A percentile compares a stretch with the other conserved stretches of the same genome.
Conservation (phyloP, 2,113 vertebrate species). For the Peromyscus leucopus region DNA sequence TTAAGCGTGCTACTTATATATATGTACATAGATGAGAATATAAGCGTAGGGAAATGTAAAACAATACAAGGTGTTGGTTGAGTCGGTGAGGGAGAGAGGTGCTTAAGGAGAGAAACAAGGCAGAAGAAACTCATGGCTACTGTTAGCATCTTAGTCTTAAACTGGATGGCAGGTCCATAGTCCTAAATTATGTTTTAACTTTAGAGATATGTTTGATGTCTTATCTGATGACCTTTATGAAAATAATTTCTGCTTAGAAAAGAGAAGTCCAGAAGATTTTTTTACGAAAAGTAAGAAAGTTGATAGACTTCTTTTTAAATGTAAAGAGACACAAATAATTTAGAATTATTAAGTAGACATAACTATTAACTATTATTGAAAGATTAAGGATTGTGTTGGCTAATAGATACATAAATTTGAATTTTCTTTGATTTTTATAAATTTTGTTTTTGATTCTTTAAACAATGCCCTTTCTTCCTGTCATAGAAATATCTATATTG, state of each 20-base stretch:
- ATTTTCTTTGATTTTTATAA: neutral
- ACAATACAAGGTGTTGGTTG: neutral
- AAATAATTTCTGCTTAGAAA: neutral
- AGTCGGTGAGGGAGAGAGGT: neutral
- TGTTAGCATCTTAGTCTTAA: neutral
- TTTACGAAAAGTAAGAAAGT: neutral
- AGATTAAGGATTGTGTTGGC: neutral
- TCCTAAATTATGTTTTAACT: neutral
- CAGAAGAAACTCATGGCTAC: neutral
- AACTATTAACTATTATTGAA: neutral
- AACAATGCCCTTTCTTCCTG: neutral
- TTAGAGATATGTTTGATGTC: neutral
- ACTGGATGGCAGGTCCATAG: neutral
- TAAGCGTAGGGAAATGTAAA: neutral
- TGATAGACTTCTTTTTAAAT: neutral
- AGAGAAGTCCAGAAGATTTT: neutral
- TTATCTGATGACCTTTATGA: neutral
- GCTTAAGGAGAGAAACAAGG: neutral
- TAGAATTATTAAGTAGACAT: neutral
- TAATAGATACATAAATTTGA: neutral
- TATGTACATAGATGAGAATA: no score
- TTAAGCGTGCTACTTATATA: neutral
- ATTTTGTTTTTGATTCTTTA: neutral
- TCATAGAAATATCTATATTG: neutral
- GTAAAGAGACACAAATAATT: neutral